These are phyloP conservation scores for Galeruca laticollis DNA, from an alignment of 2,888 invertebrate species.

Conservation along the genomic window DNA sequence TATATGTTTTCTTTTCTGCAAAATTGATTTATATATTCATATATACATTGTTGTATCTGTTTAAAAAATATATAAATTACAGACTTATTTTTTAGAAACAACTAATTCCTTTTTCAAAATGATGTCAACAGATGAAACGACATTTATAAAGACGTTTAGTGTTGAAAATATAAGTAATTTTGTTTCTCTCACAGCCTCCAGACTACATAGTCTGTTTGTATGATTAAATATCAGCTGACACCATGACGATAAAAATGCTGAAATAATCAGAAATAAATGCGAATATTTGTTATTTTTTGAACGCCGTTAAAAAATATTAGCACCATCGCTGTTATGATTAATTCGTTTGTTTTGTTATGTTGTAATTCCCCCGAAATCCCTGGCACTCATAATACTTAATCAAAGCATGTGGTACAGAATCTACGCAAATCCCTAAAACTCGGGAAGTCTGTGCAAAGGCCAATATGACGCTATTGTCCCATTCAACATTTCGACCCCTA, in stretches of 20 bases:
- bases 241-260: not conserved
- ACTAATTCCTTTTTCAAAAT: too few relatives aligned
- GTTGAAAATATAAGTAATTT: not conserved
- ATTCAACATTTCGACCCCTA: slow-evolving; percentile 15
- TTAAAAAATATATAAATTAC: too few relatives aligned
- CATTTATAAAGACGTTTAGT: not conserved
- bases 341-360: slow-evolving; percentile 18
- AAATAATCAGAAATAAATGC: not conserved
- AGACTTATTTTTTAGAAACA: too few relatives aligned
- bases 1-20: too few relatives aligned
- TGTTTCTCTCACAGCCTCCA: not conserved
- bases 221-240: not conserved
- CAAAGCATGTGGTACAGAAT: slow-evolving; percentile 28
- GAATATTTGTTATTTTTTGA: not conserved
- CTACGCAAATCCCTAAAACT: slow-evolving; percentile 25
- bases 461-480: slow-evolving; percentile 27
- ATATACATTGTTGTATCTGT: too few relatives aligned
- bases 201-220: not conserved
- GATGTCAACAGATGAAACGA: too few relatives aligned
- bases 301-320: not conserved
- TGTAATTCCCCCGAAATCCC: slow-evolving; percentile 16
- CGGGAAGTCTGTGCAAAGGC: slow-evolving; percentile 9
- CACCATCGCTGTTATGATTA: not conserved
- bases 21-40: too few relatives aligned
- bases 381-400: slow-evolving; percentile 21